phyloP scores from a whole-genome alignment of 2,888 invertebrate species.

The Strigamia crassipes region DNA sequence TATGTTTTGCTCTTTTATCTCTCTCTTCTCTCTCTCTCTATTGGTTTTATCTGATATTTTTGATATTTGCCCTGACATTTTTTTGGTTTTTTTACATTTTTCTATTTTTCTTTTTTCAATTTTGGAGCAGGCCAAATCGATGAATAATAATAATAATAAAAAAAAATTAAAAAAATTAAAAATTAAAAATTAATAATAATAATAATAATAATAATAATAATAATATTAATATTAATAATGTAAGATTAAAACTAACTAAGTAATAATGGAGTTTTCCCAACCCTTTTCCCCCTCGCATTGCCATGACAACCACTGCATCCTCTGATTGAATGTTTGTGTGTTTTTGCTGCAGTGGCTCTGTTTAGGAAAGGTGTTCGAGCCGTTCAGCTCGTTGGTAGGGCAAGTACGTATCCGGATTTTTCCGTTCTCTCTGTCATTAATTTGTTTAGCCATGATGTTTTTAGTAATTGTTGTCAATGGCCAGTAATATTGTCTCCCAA shows the following conservation, averaged over 20 bases:
- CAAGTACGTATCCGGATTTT: conserved; percentile 81
- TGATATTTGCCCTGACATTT: not conserved
- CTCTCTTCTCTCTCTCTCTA: not conserved
- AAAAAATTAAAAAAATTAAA: too few species aligned
- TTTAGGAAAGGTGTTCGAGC: conserved; percentile 99
- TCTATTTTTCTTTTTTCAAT: conserved; percentile 30
- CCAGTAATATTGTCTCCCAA: not conserved
- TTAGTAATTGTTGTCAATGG: conserved; percentile 26
- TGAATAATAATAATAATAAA: not conserved
- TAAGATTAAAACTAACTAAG: not conserved
- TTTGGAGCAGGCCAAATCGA: conserved; percentile 10
- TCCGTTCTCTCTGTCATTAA: conserved; percentile 45
- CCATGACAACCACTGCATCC: conserved; percentile 43
- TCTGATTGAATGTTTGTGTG: conserved; percentile 48
- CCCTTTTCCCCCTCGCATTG: conserved; percentile 39
- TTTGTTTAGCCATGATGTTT: conserved; percentile 29
- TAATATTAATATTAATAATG: too few species aligned
- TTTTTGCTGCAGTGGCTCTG: conserved; percentile 82
- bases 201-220: not conserved
- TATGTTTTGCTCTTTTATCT: not conserved
- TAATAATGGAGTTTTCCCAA: not conserved
- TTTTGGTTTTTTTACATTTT: not conserved
- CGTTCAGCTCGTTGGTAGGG: conserved; percentile 97
- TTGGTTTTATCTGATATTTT: too few species aligned
- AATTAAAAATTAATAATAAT: too few species aligned